Evolutionary conservation across 2,797 vertebrate species (phyloP).

Genomic region (Synaphobranchus kaupii): DNA sequence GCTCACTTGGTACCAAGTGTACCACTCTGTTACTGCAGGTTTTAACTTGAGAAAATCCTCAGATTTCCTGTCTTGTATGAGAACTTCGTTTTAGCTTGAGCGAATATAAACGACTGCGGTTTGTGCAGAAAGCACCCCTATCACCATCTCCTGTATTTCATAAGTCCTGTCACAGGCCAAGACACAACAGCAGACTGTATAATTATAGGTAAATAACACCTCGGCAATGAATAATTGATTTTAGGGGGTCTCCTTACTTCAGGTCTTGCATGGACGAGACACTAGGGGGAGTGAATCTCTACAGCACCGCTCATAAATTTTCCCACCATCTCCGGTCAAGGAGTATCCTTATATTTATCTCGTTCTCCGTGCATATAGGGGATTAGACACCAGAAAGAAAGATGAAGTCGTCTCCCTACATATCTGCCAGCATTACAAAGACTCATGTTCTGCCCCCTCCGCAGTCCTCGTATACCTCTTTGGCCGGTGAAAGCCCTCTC

Average conservation of each 20-base stretch:
- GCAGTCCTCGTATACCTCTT: background rate
- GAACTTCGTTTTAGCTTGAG: background rate
- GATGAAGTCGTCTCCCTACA: conserved; percentile 6
- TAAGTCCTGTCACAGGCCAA: background rate
- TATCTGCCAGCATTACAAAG: conserved; percentile 10
- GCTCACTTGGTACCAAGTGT: background rate
- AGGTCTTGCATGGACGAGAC: background rate
- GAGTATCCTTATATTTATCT: conserved; percentile 33
- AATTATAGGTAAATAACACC: background rate
- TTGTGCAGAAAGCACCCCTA: background rate
- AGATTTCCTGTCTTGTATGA: background rate
- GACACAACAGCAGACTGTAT: background rate
- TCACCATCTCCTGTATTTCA: background rate
- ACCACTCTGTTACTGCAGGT: background rate
- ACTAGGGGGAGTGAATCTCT: conserved; percentile 42
- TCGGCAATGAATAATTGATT: conserved; percentile 6
- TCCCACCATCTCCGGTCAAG: conserved; percentile 29
- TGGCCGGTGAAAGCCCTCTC: conserved; percentile 29
- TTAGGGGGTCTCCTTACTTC: background rate
- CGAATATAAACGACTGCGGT: background rate
- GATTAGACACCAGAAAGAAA: conserved; percentile 29
- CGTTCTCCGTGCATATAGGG: conserved; percentile 9
- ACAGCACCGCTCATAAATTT: background rate
- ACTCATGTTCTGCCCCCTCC: conserved; percentile 12
- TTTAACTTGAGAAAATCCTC: background rate